Base-by-base conservation (phyloP, 1,140 invertebrate species). In the Drosophila sucinea region DNA sequence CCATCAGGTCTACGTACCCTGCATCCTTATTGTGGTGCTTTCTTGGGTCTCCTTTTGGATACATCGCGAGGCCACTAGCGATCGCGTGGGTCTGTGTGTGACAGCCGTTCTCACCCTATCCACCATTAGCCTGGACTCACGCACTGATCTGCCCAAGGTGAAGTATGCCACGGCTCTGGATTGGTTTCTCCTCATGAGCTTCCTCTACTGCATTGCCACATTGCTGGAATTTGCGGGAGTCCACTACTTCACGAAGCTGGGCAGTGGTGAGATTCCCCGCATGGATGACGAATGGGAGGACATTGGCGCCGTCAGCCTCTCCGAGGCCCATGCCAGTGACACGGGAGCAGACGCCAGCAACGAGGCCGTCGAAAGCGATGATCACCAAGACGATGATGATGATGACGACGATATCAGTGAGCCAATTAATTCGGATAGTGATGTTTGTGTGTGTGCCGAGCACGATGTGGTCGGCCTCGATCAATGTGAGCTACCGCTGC, bases 31-130 rank as follows among this genome's bases (percentile, higher is more conserved):
- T 69, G 98, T 99, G 1, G 96, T 98, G 1, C 93, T 99, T 0
- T 98, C 97, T 0, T 99, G 98, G 97, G 98, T 99, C 0, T 98
- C 97, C 0, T 99, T 99, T 92, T 99, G 98, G 97, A 97, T 98
- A 79, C 97, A 99, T 93, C 94, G 98, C 29, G 98, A 99, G 93
- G 98, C 98, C 0, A 98, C 97, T 0, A 95, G 95, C 70, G 95
- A 95, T 77, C 93, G 95, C 2, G 94, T 95, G 0, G 94, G 94
- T 1, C 91, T 94, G 32, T 97, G 98, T 25, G 97, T 98, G 5
- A 98, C 97, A 0, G 97, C 97, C 0, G 97, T 99, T 5, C 93
- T 98, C 47, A 98, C 98, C 0, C 93, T 98, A 2, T 97, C 97
- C 0, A 98, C 97, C 3, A 98, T 98, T 72, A 98, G 97, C 80